Evolutionary conservation across 2,888 invertebrate species (phyloP).

Genomic region (Pasiphila rectangulata): DNA sequence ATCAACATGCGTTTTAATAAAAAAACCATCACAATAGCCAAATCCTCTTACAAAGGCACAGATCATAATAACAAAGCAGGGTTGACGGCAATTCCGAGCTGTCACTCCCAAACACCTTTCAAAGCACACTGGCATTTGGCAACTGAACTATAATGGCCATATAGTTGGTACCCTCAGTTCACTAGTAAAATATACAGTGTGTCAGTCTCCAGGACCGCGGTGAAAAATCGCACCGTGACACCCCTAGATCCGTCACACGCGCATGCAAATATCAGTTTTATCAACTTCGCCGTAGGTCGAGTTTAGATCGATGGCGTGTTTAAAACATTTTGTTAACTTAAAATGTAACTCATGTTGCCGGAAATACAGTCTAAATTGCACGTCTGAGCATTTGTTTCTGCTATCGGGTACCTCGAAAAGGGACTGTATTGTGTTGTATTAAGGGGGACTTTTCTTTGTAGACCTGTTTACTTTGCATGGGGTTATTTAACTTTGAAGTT

Average conservation of each 20-base stretch:
- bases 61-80: slow-evolving; percentile 41
- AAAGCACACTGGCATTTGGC: slow-evolving; percentile 54
- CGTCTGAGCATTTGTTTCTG: slow-evolving; percentile 73
- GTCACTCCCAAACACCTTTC: slow-evolving; percentile 57
- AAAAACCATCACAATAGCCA: slow-evolving; percentile 24
- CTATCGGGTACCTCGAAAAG: slow-evolving; percentile 46
- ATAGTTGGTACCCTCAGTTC: slow-evolving; percentile 79
- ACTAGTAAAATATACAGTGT: slow-evolving; percentile 80
- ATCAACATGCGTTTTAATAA: slow-evolving; percentile 6
- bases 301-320: slow-evolving; percentile 62
- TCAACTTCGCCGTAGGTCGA: slow-evolving; percentile 42
- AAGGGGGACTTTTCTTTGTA: slow-evolving; percentile 44
- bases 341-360: slow-evolving; percentile 80
- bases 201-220: slow-evolving; percentile 62
- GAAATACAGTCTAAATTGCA: slow-evolving; percentile 80
- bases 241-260: slow-evolving; percentile 52
- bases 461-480: slow-evolving; percentile 42
- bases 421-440: slow-evolving; percentile 43
- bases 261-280: slow-evolving; percentile 33
- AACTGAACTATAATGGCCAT: slow-evolving; percentile 73
- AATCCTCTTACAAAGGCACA: slow-evolving; percentile 21
- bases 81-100: slow-evolving; percentile 66
- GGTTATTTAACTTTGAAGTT: slow-evolving; percentile 80
- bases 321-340: slow-evolving; percentile 80
- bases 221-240: slow-evolving; percentile 73